Evolutionary conservation across 1,140 invertebrate species (phyloP).

Genomic region (Lucilia sericata): DNA sequence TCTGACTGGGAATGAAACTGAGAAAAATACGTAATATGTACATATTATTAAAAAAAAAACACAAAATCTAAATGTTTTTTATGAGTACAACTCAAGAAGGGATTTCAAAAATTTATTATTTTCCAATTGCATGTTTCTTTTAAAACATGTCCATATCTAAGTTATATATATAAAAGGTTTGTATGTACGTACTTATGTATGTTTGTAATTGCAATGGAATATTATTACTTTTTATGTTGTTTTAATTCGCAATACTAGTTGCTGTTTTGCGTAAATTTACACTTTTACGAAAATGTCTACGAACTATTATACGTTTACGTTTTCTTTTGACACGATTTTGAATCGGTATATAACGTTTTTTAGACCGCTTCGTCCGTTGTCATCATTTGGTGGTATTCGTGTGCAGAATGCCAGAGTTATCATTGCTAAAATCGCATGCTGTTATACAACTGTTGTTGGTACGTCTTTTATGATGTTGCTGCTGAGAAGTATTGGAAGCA

Average conservation of each 20-base stretch:
- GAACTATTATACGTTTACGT: constrained; percentile 34
- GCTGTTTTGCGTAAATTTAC: not conserved
- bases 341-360: constrained; percentile 21
- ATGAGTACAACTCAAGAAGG: too few species aligned
- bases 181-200: too few species aligned
- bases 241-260: constrained; percentile 28
- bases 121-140: too few species aligned
- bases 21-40: too few species aligned
- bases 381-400: constrained; percentile 31
- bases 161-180: too few species aligned
- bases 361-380: not conserved
- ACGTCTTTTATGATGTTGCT: constrained; percentile 18
- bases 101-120: too few species aligned
- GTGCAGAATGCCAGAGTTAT: not conserved
- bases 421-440: not conserved
- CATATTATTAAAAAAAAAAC: too few species aligned
- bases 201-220: not conserved
- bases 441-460: not conserved
- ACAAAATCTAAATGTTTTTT: too few species aligned
- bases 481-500: not conserved
- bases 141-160: too few species aligned
- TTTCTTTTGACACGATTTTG: constrained; percentile 33
- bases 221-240: not conserved
- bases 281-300: constrained; percentile 27
- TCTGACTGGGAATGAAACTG: too few species aligned